Conservation (phyloP, 2,888 invertebrate species). For the Tridacna gigas region DNA sequence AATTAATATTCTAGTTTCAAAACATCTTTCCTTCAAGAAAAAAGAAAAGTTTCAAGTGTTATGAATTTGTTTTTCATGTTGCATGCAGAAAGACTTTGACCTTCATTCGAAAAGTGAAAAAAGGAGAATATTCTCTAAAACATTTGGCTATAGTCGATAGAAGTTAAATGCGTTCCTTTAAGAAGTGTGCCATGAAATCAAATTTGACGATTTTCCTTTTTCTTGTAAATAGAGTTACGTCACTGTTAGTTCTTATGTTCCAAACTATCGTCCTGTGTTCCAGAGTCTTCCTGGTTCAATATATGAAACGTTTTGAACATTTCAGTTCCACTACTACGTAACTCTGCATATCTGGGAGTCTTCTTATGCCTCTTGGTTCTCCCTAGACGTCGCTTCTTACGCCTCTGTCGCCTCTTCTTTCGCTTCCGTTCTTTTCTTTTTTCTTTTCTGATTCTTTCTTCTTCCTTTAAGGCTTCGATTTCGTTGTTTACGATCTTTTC, state of each 20-base stretch:
- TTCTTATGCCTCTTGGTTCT: conserved; percentile 30
- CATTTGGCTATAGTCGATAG: too few species aligned
- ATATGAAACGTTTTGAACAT: conserved; percentile 34
- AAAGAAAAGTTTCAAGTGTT: too few species aligned
- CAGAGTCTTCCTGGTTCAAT: conserved; percentile 27
- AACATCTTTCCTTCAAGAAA: too few species aligned
- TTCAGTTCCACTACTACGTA: background rate
- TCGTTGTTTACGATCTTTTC: conserved; percentile 32
- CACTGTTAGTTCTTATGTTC: conserved; percentile 3
- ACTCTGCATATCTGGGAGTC: conserved; percentile 23
- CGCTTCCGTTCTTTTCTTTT: conserved; percentile 28
- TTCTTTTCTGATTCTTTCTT: conserved; percentile 18
- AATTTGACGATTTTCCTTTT: too few species aligned
- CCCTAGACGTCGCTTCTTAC: conserved; percentile 34
- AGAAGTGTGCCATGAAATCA: too few species aligned
- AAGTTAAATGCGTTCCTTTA: too few species aligned
- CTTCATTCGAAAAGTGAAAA: too few species aligned
- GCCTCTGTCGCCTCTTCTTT: conserved; percentile 35
- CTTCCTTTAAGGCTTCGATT: conserved; percentile 33
- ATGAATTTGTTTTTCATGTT: too few species aligned
- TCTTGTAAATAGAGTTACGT: too few species aligned
- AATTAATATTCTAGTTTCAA: too few species aligned
- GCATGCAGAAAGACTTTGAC: too few species aligned
- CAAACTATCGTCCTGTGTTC: conserved; percentile 17
- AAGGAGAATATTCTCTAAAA: too few species aligned